Conservation (phyloP, 2,797 vertebrate species). For the Stomatorhinus walkeri region DNA sequence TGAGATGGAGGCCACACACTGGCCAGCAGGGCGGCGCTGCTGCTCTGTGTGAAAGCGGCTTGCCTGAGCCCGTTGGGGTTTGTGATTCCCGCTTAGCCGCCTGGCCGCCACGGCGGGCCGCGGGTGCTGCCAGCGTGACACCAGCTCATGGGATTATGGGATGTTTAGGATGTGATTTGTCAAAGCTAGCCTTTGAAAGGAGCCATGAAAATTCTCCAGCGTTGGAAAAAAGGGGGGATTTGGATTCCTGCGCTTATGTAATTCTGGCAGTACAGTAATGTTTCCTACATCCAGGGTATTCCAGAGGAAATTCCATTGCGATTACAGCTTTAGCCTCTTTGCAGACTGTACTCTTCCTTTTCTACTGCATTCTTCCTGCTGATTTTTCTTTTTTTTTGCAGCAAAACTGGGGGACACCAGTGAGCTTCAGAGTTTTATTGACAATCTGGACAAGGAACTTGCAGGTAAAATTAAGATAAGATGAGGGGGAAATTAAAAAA, state of each 20-base stretch:
- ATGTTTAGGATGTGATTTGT: conserved; percentile 23
- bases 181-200: conserved; percentile 20
- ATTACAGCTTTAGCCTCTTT: conserved; percentile 38
- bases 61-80: background rate
- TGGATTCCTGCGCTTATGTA: conserved; percentile 34
- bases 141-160: conserved; percentile 15
- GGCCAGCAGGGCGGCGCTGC: background rate
- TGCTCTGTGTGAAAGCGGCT: background rate
- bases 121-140: conserved; percentile 12
- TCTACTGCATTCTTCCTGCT: conserved; percentile 24
- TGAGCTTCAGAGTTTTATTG: conserved; percentile 67
- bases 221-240: conserved; percentile 22
- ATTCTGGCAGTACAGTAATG: conserved; percentile 41
- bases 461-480: conserved; percentile 48
- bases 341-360: conserved; percentile 27
- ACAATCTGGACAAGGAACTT: conserved; percentile 65
- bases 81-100: background rate
- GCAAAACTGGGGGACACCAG: conserved; percentile 65
- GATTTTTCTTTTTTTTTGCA: conserved; percentile 37
- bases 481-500: background rate
- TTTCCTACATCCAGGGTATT: conserved; percentile 37
- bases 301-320: conserved; percentile 54
- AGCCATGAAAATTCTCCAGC: conserved; percentile 30
- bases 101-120: background rate
- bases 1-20: background rate